These are phyloP conservation scores for Phrynocephalus guinanensis DNA, from an alignment of 2,797 vertebrate genomes.

Conservation along the genomic window DNA sequence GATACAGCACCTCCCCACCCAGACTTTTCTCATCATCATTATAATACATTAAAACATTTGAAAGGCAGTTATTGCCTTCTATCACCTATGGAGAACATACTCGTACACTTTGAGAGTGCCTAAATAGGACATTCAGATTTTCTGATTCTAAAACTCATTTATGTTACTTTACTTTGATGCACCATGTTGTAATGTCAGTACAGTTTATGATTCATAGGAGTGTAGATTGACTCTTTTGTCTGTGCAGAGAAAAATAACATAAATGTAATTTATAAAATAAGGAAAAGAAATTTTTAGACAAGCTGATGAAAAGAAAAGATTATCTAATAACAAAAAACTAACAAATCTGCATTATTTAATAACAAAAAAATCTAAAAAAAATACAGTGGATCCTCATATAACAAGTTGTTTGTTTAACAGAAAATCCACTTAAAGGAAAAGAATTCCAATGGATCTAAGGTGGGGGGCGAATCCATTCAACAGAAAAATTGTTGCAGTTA, in stretches of 20 bases:
- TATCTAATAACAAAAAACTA: conserved; percentile 24
- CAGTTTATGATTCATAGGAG: neutral
- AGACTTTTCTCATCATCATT: neutral
- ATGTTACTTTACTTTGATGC: neutral
- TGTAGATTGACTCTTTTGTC: neutral
- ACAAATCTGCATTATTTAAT: conserved; percentile 16
- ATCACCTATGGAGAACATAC: no score
- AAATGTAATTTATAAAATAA: neutral
- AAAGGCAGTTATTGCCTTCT: no score
- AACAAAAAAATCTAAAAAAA: conserved; percentile 8
- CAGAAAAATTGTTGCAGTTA: no score
- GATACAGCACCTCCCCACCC: neutral
- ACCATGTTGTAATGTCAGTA: neutral
- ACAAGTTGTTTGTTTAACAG: no score
- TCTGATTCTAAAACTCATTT: neutral
- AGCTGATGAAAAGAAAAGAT: conserved; percentile 8
- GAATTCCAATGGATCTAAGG: no score
- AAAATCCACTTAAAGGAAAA: no score
- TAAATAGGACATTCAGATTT: neutral
- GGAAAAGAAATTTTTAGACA: conserved; percentile 25
- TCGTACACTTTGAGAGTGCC: no score
- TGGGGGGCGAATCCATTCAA: no score
- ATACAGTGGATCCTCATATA: no score
- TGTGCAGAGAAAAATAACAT: conserved; percentile 11
- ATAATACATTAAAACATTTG: neutral